These are phyloP conservation scores for Orthosia cruda DNA, from an alignment of 2,888 invertebrate species.

Conservation along the genomic window DNA sequence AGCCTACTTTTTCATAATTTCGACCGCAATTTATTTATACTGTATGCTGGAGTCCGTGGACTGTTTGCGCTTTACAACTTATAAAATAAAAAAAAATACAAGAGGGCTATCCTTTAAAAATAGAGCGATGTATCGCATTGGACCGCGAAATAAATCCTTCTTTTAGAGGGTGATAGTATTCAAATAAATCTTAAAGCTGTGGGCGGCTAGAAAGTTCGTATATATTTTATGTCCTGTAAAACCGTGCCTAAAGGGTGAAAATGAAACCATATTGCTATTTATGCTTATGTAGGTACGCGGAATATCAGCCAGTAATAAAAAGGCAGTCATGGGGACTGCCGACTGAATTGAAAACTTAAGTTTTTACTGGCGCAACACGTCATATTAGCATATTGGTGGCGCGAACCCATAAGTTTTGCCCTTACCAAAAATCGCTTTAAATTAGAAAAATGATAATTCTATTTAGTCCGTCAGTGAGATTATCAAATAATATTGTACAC, in stretches of 20 bases:
- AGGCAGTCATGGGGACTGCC: too few relatives aligned
- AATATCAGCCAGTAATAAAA: too few relatives aligned
- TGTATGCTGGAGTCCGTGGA: neutral
- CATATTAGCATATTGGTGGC: too few relatives aligned
- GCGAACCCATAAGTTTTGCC: too few relatives aligned
- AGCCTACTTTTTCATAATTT: neutral
- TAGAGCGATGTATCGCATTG: neutral
- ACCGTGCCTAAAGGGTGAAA: neutral
- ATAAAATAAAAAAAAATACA: constrained; percentile 6
- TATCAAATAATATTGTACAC: too few relatives aligned
- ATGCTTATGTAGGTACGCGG: neutral
- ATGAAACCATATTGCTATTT: neutral
- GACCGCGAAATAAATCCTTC: constrained; percentile 15
- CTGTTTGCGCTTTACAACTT: neutral
- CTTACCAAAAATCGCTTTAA: too few relatives aligned
- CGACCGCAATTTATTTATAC: neutral
- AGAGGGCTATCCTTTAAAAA: neutral
- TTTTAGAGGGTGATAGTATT: constrained; percentile 1
- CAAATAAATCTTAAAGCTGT: constrained; percentile 3
- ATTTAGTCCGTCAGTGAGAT: too few relatives aligned
- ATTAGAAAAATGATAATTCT: too few relatives aligned
- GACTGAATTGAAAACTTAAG: too few relatives aligned
- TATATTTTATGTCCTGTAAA: neutral
- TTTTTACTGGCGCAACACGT: too few relatives aligned
- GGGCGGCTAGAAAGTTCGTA: neutral